phyloP scores from a whole-genome alignment of 2,797 vertebrate species.

The Esox masquinongy region DNA sequence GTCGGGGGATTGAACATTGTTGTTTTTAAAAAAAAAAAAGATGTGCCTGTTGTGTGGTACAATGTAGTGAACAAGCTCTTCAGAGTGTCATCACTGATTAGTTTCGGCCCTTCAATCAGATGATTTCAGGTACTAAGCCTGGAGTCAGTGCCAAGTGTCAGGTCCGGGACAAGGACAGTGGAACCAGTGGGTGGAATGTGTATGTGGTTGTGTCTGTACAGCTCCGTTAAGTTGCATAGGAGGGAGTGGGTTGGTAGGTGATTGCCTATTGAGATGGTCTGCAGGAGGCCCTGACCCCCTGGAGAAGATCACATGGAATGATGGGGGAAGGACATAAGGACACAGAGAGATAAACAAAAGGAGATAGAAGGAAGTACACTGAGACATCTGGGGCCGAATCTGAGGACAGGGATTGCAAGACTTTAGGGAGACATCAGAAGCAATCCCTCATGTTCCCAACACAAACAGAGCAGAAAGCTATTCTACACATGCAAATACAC shows the following conservation, averaged over 20 bases:
- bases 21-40: too few relatives aligned
- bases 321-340: too few relatives aligned
- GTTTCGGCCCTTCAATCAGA: background rate
- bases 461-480: background rate
- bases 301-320: too few relatives aligned
- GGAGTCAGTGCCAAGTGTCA: constrained; percentile 7
- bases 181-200: background rate
- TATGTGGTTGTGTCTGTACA: too few relatives aligned
- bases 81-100: background rate
- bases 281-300: too few relatives aligned
- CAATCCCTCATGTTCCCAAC: background rate
- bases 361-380: background rate
- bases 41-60: background rate
- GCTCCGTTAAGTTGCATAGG: too few relatives aligned
- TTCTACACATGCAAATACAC: background rate
- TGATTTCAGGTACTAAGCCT: background rate
- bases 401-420: background rate
- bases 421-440: background rate
- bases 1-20: too few relatives aligned
- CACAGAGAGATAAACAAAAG: background rate
- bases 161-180: background rate
- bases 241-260: too few relatives aligned
- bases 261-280: too few relatives aligned
- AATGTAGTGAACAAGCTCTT: background rate
- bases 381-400: background rate